Percentiles rank a stretch among this genome's conserved stretches.
Evolutionary conservation across 2,888 invertebrate species (phyloP).

Genomic region (Pseudococcus jackbeardsleyi): DNA sequence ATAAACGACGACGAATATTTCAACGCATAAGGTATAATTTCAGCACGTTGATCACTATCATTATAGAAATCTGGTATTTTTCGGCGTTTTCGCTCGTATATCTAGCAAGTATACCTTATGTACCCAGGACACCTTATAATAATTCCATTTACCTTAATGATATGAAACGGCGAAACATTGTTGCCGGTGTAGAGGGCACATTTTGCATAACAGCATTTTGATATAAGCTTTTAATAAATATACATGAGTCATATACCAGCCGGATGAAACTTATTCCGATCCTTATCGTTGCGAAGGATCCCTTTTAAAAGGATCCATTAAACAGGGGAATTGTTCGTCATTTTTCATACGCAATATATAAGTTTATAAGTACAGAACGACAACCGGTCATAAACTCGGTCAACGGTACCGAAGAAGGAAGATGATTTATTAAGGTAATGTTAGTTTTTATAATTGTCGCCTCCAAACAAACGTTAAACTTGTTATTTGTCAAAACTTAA

Average conservation of each 20-base stretch:
- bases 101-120: background rate
- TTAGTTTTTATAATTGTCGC: conserved; percentile 38
- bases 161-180: background rate
- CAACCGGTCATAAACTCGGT: conserved; percentile 38
- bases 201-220: conserved; percentile 42
- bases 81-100: background rate
- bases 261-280: conserved; percentile 47
- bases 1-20: conserved; percentile 8
- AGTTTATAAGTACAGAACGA: background rate
- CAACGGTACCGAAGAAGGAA: background rate
- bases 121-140: background rate
- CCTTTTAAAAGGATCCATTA: conserved; percentile 33
- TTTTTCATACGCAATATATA: conserved; percentile 8
- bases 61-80: conserved; percentile 46
- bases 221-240: conserved; percentile 30
- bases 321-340: conserved; percentile 35
- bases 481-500: conserved; percentile 42
- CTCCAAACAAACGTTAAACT: conserved; percentile 28
- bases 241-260: conserved; percentile 30
- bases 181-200: background rate
- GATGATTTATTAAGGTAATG: conserved; percentile 29
- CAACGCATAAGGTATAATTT: conserved; percentile 32
- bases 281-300: conserved; percentile 24
- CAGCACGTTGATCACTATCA: conserved; percentile 40
- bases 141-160: conserved; percentile 55